Conservation (phyloP, 1,140 invertebrate species). For the Forficula auricularia region DNA sequence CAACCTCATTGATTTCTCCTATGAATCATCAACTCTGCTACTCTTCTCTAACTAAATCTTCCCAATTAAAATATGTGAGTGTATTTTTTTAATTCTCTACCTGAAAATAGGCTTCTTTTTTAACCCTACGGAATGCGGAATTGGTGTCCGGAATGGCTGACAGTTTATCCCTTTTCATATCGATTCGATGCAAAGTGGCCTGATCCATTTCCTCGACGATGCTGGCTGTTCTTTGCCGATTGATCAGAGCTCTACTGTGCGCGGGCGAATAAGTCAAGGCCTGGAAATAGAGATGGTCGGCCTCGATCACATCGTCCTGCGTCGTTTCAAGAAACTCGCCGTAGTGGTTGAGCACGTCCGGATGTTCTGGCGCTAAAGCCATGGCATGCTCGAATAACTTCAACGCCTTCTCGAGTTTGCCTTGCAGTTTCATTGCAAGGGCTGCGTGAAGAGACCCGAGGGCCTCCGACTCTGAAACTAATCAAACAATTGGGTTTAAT, state of each 20-base stretch:
- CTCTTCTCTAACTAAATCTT: no score
- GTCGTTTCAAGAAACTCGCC: constrained; percentile 84
- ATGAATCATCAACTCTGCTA: no score
- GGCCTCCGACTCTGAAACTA: constrained; percentile 47
- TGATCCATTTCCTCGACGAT: constrained; percentile 83
- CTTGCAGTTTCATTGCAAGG: constrained; percentile 58
- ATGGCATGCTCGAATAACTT: constrained; percentile 82
- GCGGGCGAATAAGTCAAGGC: constrained; percentile 69
- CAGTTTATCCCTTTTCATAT: constrained; percentile 67
- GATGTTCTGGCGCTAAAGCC: constrained; percentile 73
- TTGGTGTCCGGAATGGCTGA: constrained; percentile 62
- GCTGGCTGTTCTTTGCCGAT: constrained; percentile 64
- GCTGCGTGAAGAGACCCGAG: constrained; percentile 66
- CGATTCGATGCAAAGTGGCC: constrained; percentile 57
- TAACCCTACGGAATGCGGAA: constrained; percentile 63
- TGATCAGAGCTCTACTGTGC: constrained; percentile 60
- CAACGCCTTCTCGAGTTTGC: constrained; percentile 69
- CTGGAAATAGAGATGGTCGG: constrained; percentile 72
- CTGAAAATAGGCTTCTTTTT: constrained; percentile 79
- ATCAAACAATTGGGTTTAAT: no score
- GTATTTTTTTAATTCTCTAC: no score
- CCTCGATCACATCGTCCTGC: constrained; percentile 68
- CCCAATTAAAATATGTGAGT: no score
- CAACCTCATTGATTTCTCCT: no score
- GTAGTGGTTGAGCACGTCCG: constrained; percentile 80